A percentile compares a stretch with the other conserved stretches of the same genome.
Conservation (phyloP, 2,888 invertebrate species). For the Phortica okadai region DNA sequence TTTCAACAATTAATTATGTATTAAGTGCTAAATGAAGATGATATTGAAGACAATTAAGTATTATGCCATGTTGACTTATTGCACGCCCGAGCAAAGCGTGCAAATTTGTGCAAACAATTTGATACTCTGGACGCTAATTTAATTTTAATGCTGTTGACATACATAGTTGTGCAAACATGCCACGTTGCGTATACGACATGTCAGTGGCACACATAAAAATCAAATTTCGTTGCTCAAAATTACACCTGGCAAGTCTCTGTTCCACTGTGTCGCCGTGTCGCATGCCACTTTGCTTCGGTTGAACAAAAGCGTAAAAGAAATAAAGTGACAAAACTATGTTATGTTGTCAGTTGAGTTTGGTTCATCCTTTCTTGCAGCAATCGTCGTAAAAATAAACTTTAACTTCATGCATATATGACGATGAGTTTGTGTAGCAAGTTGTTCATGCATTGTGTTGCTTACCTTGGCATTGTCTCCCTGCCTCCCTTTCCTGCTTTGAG, state of each 20-base stretch:
- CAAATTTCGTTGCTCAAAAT: neutral
- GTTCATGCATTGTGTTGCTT: neutral
- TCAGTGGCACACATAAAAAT: neutral
- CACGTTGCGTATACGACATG: neutral
- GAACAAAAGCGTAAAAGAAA: neutral
- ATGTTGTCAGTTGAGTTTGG: neutral
- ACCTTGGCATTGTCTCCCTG: neutral
- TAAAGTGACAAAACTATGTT: neutral
- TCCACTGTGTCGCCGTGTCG: neutral
- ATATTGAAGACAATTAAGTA: neutral
- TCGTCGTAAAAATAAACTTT: constrained; percentile 19
- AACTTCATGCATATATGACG: neutral
- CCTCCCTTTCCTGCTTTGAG: neutral
- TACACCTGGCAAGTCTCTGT: neutral
- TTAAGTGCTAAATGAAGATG: constrained; percentile 56
- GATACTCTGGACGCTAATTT: too few relatives aligned
- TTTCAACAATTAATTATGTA: constrained; percentile 58
- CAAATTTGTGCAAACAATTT: neutral
- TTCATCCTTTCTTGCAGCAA: neutral
- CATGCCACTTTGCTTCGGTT: neutral
- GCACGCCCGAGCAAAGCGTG: neutral
- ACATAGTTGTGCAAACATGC: neutral
- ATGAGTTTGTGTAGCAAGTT: constrained; percentile 7
- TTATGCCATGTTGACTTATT: neutral
- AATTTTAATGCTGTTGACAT: neutral